These are phyloP conservation scores for Dermochelys coriacea DNA, from an alignment of 2,797 vertebrate genomes.

Conservation along the genomic window DNA sequence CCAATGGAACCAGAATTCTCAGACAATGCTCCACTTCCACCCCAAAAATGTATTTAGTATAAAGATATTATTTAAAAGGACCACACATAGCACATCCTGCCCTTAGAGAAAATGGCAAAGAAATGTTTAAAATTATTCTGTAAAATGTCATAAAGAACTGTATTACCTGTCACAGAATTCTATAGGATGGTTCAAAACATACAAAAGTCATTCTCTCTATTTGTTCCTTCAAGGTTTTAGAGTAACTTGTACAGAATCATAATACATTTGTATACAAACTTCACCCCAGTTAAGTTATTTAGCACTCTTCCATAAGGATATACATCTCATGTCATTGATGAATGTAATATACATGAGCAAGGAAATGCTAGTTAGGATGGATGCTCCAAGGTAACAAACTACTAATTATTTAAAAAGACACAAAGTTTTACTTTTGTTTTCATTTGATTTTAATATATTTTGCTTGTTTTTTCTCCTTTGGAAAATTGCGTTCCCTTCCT, in stretches of 20 bases:
- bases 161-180: background rate
- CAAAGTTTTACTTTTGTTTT: background rate
- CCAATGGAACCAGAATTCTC: background rate
- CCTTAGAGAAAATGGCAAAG: background rate
- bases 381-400: background rate
- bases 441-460: background rate
- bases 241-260: background rate
- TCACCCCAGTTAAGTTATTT: background rate
- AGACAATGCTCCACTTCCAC: background rate
- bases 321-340: background rate
- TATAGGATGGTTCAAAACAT: background rate
- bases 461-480: background rate
- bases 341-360: background rate
- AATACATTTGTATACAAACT: background rate
- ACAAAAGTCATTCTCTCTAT: background rate
- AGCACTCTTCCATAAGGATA: background rate
- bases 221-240: background rate
- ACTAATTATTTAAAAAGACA: background rate
- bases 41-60: background rate
- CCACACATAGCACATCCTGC: background rate
- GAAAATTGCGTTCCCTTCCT: background rate
- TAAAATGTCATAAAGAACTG: background rate
- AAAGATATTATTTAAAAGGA: background rate
- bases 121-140: background rate
- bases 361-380: background rate